phyloP scores from a whole-genome alignment of 1,140 invertebrate species.

The Thaumetopoea pityocampa region DNA sequence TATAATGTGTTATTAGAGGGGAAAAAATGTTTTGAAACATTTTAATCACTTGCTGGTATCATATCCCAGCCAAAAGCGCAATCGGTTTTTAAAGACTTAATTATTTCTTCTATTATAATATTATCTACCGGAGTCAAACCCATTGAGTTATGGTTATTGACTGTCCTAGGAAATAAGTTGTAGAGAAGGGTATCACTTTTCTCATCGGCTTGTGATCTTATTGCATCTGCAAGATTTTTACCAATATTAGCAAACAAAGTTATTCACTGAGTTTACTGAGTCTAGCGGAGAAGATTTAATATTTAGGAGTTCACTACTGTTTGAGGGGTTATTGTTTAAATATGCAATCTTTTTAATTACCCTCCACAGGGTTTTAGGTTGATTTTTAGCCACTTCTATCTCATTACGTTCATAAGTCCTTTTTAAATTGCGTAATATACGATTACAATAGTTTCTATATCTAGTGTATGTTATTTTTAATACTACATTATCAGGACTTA shows the following conservation, averaged over 20 bases:
- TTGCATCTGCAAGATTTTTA: not conserved
- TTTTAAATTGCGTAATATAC: no score
- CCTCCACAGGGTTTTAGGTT: no score
- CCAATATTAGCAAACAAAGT: not conserved
- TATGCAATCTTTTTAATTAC: not conserved
- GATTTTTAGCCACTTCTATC: no score
- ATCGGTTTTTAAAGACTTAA: not conserved
- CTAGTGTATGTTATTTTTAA: not conserved
- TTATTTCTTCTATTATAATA: not conserved
- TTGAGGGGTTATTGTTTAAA: not conserved
- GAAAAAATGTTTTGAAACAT: not conserved
- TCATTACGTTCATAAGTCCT: no score
- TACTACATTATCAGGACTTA: not conserved
- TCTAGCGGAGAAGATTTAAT: not conserved
- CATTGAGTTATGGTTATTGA: not conserved
- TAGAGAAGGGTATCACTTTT: no score
- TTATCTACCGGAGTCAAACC: not conserved
- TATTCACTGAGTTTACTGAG: not conserved
- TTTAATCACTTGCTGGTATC: not conserved
- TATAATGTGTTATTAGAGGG: constrained; percentile 1
- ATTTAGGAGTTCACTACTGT: not conserved
- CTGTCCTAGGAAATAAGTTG: not conserved
- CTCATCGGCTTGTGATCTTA: not conserved
- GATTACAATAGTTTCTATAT: no score
- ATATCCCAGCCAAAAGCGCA: not conserved